phyloP scores from a whole-genome alignment of 2,113 vertebrate species.

The Caranx melampygus region DNA sequence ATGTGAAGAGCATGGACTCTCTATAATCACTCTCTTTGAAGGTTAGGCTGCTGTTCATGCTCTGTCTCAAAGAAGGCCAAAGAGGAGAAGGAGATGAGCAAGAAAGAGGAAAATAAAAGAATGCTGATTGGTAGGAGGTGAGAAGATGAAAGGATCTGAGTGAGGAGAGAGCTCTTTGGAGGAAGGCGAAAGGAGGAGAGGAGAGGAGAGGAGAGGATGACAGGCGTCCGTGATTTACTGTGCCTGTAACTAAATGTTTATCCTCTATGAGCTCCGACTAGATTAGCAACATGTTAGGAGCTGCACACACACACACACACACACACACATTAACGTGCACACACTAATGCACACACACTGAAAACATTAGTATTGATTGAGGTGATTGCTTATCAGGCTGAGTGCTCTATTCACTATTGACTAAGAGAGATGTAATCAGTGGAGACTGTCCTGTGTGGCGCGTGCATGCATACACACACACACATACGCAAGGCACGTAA shows the following conservation, averaged over 20 bases:
- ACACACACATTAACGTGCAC: conserved; percentile 34
- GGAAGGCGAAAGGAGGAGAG: not conserved
- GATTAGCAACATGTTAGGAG: conserved; percentile 77
- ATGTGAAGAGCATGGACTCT: conserved; percentile 42
- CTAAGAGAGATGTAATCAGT: conserved; percentile 78
- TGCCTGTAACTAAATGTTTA: conserved; percentile 75
- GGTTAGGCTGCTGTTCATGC: conserved; percentile 65
- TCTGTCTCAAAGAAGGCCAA: conserved; percentile 49
- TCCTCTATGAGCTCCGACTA: conserved; percentile 69
- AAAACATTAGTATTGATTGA: conserved; percentile 86
- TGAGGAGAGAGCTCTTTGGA: conserved; percentile 42
- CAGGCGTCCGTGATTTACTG: conserved; percentile 62
- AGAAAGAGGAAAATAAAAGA: conserved; percentile 58
- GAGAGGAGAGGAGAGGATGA: conserved; percentile 37
- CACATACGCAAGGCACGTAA: not conserved
- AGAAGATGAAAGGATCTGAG: conserved; percentile 66
- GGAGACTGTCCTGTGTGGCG: conserved; percentile 50
- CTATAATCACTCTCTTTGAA: conserved; percentile 70
- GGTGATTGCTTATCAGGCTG: conserved; percentile 86
- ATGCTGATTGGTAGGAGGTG: conserved; percentile 36
- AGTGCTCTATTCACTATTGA: conserved; percentile 86
- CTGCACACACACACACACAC: conserved; percentile 49
- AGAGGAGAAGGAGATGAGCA: conserved; percentile 54
- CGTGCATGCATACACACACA: conserved; percentile 38
- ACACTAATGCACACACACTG: conserved; percentile 64